Percentiles rank a stretch among this genome's conserved stretches.
Evolutionary conservation across 2,888 invertebrate genomes (phyloP).

Genomic region (Hyppa rectilinea): DNA sequence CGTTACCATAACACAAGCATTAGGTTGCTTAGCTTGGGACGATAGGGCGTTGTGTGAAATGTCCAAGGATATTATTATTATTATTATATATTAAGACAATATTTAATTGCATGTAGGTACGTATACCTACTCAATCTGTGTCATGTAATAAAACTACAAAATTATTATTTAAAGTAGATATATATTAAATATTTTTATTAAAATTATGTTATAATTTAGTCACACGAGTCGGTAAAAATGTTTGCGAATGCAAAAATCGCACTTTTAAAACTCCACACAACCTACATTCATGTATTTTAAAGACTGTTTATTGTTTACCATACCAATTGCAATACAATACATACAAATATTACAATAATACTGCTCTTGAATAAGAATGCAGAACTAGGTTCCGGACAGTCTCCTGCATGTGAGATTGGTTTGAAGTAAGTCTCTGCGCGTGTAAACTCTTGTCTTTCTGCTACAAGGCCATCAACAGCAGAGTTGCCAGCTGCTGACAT

Average conservation of each 20-base stretch:
- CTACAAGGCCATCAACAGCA: conserved; percentile 73
- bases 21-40: no score
- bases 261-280: conserved; percentile 3
- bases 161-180: not conserved
- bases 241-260: conserved; percentile 8
- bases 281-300: not conserved
- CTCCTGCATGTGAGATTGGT: conserved; percentile 72
- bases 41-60: no score
- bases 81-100: no score
- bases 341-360: conserved; percentile 78
- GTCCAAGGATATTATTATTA: no score
- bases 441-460: conserved; percentile 74
- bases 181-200: conserved; percentile 6
- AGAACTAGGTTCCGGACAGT: conserved; percentile 82
- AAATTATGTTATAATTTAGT: conserved; percentile 13
- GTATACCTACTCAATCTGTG: not conserved
- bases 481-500: conserved; percentile 64
- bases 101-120: not conserved
- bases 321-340: conserved; percentile 73
- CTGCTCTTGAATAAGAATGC: conserved; percentile 79
- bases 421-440: conserved; percentile 76
- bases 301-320: conserved; percentile 57
- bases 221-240: conserved; percentile 17
- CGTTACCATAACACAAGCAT: no score
- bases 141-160: conserved; percentile 30